Percentiles rank a stretch among this genome's conserved stretches.
Evolutionary conservation across 2,113 vertebrate genomes (phyloP).

Genomic region (Rhineura floridana): DNA sequence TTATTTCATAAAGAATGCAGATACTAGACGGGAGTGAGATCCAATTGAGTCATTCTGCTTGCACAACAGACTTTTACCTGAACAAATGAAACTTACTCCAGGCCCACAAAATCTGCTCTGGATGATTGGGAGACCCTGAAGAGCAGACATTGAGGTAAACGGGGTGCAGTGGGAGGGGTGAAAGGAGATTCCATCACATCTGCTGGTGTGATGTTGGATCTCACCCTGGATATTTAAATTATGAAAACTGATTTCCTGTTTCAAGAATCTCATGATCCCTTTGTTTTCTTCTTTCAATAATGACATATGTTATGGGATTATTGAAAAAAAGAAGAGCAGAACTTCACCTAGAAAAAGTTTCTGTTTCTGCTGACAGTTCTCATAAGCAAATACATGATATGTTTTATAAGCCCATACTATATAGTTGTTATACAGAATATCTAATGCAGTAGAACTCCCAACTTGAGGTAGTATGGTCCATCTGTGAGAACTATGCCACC

Average conservation of each 20-base stretch:
- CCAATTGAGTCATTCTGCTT: not conserved
- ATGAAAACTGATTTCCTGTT: not conserved
- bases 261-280: not conserved
- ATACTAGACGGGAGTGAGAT: not conserved
- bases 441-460: not conserved
- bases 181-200: no score
- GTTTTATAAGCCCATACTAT: not conserved
- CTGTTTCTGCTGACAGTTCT: not conserved
- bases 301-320: not conserved
- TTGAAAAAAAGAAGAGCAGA: not conserved
- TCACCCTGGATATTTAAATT: not conserved
- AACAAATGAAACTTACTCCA: no score
- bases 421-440: not conserved
- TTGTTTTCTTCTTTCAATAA: conserved; percentile 1
- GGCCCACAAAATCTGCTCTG: not conserved
- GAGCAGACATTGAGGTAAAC: no score
- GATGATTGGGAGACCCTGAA: not conserved
- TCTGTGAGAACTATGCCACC: not conserved
- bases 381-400: not conserved
- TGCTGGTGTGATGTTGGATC: not conserved
- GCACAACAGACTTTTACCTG: not conserved
- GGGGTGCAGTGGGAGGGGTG: no score
- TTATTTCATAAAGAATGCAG: not conserved
- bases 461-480: not conserved
- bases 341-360: not conserved